Evolutionary conservation across 2,888 invertebrate species (phyloP).

Genomic region (Limnephilus marmoratus): DNA sequence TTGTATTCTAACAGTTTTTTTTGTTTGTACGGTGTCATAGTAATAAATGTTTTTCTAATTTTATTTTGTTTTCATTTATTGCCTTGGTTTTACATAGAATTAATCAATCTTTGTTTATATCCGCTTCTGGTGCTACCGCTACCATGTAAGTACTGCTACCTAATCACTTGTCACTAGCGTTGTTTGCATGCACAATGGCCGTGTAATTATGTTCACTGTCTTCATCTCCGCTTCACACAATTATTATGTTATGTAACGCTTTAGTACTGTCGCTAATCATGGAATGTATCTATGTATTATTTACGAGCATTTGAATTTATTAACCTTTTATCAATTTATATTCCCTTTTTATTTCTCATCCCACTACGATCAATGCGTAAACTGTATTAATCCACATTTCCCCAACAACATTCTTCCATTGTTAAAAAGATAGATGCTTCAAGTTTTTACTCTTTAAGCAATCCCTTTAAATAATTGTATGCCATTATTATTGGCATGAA

Average conservation of each 20-base stretch:
- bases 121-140: constrained; percentile 30
- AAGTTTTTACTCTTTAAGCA: neutral
- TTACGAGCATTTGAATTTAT: constrained; percentile 12
- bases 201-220: constrained; percentile 34
- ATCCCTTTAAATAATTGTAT: neutral
- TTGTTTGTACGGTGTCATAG: constrained; percentile 65
- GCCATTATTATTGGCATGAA: neutral
- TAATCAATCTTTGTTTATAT: constrained; percentile 32
- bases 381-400: neutral
- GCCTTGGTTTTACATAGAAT: constrained; percentile 63
- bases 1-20: constrained; percentile 65
- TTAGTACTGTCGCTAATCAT: constrained; percentile 39
- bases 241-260: constrained; percentile 37
- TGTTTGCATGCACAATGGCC: constrained; percentile 48
- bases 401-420: neutral
- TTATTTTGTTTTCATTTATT: constrained; percentile 66
- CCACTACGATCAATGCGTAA: neutral
- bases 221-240: constrained; percentile 53
- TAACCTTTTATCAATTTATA: neutral
- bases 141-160: constrained; percentile 40
- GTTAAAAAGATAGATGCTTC: neutral
- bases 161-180: constrained; percentile 18
- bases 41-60: constrained; percentile 66
- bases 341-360: neutral
- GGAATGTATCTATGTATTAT: constrained; percentile 14